Conservation (phyloP, 2,797 vertebrate species). For the Lepus townsendii region DNA sequence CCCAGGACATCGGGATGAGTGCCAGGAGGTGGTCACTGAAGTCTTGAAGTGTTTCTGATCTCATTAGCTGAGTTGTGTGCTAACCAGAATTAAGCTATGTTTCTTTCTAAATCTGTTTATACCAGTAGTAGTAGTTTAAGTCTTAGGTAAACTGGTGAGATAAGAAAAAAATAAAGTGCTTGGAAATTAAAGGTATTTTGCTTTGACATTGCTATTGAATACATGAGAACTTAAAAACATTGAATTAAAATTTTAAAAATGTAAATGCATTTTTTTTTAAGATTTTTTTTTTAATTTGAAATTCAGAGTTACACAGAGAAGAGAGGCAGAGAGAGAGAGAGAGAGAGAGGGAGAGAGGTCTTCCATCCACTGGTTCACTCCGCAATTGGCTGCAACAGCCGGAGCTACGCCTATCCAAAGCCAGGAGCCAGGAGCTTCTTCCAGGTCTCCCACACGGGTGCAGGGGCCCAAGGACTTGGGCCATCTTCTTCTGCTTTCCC, state of each 20-base stretch:
- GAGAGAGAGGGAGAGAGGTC: too few relatives aligned
- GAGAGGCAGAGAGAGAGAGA: too few relatives aligned
- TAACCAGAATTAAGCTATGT: constrained; percentile 18
- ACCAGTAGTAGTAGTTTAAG: constrained; percentile 18
- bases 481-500: too few relatives aligned
- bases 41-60: neutral
- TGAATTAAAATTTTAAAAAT: constrained; percentile 40
- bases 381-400: too few relatives aligned
- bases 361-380: too few relatives aligned
- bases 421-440: too few relatives aligned
- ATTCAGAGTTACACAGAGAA: too few relatives aligned
- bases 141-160: constrained; percentile 47
- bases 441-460: too few relatives aligned
- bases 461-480: too few relatives aligned
- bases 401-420: too few relatives aligned
- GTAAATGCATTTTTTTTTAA: too few relatives aligned
- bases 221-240: constrained; percentile 28
- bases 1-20: neutral
- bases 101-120: constrained; percentile 60
- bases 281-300: too few relatives aligned
- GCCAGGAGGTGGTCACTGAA: neutral
- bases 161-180: constrained; percentile 11
- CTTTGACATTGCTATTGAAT: constrained; percentile 28
- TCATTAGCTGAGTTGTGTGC: constrained; percentile 13
- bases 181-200: constrained; percentile 37